Evolutionary conservation across 2,888 invertebrate species (phyloP).

Genomic region (Hemicrepidius hirtus): DNA sequence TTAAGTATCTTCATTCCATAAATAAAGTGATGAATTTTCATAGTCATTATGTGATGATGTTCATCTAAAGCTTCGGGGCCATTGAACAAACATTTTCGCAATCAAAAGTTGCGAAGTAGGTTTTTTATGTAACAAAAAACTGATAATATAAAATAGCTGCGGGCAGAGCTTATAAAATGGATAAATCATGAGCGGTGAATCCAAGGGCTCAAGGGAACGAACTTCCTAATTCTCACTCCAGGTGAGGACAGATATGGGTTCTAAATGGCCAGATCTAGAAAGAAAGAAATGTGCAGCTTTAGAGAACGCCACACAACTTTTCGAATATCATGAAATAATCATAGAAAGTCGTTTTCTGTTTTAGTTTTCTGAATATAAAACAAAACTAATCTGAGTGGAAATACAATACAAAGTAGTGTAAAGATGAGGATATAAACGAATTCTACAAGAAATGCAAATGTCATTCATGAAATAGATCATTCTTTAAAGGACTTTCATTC

Average conservation of each 20-base stretch:
- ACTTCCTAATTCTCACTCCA: constrained; percentile 15
- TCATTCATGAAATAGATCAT: background rate
- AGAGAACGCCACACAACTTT: no score
- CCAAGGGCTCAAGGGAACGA: background rate
- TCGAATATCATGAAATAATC: no score
- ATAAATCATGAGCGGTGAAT: constrained; percentile 6
- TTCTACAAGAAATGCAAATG: no score
- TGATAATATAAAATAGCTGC: no score
- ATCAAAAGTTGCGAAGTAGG: background rate
- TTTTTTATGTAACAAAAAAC: background rate
- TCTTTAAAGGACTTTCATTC: background rate
- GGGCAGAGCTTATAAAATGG: background rate
- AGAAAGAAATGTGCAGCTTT: no score
- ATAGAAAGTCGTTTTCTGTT: no score
- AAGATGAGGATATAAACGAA: no score
- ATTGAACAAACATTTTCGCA: background rate
- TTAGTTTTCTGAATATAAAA: no score
- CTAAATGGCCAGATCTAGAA: background rate
- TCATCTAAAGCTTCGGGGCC: background rate
- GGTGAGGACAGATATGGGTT: constrained; percentile 3
- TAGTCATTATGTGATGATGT: background rate
- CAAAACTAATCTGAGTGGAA: no score
- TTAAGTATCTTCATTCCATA: background rate
- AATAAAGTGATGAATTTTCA: background rate
- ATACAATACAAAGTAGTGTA: no score